Conservation (phyloP, 2,888 invertebrate genomes). For the Adela reaumurella region DNA sequence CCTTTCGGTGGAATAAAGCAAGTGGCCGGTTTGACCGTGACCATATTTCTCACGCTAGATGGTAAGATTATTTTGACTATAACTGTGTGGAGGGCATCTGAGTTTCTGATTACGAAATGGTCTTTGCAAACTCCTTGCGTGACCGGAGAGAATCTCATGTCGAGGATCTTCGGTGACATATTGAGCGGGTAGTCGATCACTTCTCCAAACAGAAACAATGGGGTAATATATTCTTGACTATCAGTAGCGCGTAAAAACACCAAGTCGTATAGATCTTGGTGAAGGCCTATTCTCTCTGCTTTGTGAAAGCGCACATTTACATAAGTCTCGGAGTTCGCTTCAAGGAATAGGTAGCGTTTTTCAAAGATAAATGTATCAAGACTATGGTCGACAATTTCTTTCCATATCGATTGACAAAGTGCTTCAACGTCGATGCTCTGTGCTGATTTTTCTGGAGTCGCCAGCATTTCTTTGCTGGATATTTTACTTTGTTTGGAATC, state of each 20-base stretch:
- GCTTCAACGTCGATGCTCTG: too few species aligned
- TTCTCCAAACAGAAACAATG: conserved; percentile 28
- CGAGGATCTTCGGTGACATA: conserved; percentile 28
- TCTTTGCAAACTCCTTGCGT: conserved; percentile 18
- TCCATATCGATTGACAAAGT: background rate
- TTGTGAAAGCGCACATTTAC: conserved; percentile 28
- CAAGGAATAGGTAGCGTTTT: background rate
- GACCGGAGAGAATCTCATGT: conserved; percentile 28
- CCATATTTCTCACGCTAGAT: background rate
- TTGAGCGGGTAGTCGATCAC: conserved; percentile 30
- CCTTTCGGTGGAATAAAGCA: background rate
- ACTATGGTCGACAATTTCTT: background rate
- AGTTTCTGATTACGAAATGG: background rate
- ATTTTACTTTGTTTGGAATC: too few species aligned
- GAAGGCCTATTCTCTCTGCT: conserved; percentile 28
- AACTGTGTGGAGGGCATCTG: background rate
- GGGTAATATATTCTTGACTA: conserved; percentile 11
- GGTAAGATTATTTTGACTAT: background rate
- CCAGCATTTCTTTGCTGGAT: too few species aligned
- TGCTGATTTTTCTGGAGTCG: too few species aligned
- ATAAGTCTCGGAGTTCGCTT: conserved; percentile 18
- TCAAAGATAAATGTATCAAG: background rate
- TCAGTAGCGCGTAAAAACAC: background rate
- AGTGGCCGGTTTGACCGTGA: background rate
- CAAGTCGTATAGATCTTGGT: conserved; percentile 31